Evolutionary conservation across 1,140 invertebrate genomes (phyloP), one percentile per base, ranked within the genome.

Genomic region (Drosophila nebulosa): DNA sequence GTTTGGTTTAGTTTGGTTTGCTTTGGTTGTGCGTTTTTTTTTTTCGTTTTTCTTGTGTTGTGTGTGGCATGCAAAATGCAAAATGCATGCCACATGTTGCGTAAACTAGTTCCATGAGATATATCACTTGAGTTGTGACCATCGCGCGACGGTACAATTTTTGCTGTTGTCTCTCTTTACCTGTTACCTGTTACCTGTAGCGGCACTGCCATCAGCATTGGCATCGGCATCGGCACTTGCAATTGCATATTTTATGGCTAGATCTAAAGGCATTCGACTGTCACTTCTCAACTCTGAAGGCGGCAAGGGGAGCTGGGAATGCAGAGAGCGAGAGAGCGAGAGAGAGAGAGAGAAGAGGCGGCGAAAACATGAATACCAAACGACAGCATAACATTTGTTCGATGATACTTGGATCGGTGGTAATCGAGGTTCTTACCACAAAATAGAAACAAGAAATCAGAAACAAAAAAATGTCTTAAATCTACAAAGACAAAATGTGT

Each of bases 91-190:
- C 83, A 88, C 83, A 88, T 88, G 83, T 88, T 88, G 83, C 83
- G 83, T 88, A 88, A 88, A 88, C 83, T 88, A 88, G 83, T 88
- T 88, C 83, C 53, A 64, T 75, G 69, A 85, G 78, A 86, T 88
- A 88, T 81, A 88, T 86, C 83, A 86, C 83, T 84, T 88, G 83
- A 78, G 71, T 67, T 55, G 58, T 62, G 52, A 56, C 50, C 63
- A 55, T 55, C 26, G 52, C 39, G 52, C 22, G 27, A 55, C 39
- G 16, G 39, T 46, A 46, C 39, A 46, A 46, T 46, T 46, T 46
- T 21, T 21, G 39, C 39, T 46, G 16, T 46, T 46, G n/a, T n/a
- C n/a, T n/a, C n/a, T n/a, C n/a, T n/a, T n/a, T n/a, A n/a, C n/a
- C n/a, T n/a, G n/a, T n/a, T n/a, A n/a, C n/a, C n/a, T 30, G 39